These are phyloP conservation scores for Trichogramma evanescens DNA, from an alignment of 2,888 invertebrate species.

Conservation along the genomic window DNA sequence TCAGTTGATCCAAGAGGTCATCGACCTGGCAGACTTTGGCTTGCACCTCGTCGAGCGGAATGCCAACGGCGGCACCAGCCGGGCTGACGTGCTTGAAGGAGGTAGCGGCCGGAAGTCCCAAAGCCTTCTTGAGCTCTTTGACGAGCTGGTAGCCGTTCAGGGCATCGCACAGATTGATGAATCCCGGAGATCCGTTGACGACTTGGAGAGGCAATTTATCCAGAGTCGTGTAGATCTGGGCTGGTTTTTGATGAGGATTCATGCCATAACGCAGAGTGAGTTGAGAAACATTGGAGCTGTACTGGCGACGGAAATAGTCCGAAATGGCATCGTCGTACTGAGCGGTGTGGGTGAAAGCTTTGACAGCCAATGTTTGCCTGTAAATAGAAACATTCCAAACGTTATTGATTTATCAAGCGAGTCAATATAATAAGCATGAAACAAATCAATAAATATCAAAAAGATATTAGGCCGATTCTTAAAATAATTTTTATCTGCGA, in stretches of 20 bases:
- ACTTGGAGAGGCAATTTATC: slow-evolving; percentile 78
- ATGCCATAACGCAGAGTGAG: slow-evolving; percentile 86
- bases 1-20: slow-evolving; percentile 66
- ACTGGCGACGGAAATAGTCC: slow-evolving; percentile 90
- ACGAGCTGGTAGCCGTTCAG: slow-evolving; percentile 97
- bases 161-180: slow-evolving; percentile 95
- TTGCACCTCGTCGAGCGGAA: slow-evolving; percentile 67
- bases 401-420: too few relatives aligned
- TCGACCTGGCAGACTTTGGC: slow-evolving; percentile 90
- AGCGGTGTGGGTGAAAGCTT: slow-evolving; percentile 95
- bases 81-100: slow-evolving; percentile 99
- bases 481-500: background rate
- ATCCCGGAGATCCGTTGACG: slow-evolving; percentile 92
- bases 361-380: slow-evolving; percentile 73
- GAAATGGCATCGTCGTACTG: slow-evolving; percentile 91
- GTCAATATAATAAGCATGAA: background rate
- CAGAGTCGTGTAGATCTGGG: slow-evolving; percentile 78
- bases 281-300: slow-evolving; percentile 70
- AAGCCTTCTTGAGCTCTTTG: slow-evolving; percentile 70
- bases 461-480: background rate
- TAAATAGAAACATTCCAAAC: background rate
- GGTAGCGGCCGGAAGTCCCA: slow-evolving; percentile 82
- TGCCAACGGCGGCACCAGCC: slow-evolving; percentile 90
- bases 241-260: slow-evolving; percentile 98
- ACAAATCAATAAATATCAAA: background rate